Conservation (phyloP, 2,113 vertebrate species). For the Chaetorhynchus papuensis region DNA sequence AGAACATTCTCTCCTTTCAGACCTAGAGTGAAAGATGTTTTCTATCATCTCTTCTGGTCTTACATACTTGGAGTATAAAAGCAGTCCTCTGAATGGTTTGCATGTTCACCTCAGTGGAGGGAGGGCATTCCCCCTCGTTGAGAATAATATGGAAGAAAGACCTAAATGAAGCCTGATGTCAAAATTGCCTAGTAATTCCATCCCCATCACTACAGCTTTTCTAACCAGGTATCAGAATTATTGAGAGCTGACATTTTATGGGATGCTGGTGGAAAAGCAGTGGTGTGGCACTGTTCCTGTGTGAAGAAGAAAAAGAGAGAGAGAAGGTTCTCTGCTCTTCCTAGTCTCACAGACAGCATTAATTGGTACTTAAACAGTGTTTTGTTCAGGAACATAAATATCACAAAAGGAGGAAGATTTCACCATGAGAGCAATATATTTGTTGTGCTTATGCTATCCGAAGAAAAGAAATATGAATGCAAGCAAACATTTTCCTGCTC, state of each 20-base stretch:
- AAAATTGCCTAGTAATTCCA: neutral
- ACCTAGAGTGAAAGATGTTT: neutral
- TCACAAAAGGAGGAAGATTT: neutral
- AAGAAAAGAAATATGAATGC: neutral
- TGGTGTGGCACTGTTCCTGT: neutral
- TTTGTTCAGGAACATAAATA: conserved; percentile 9
- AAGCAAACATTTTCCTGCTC: neutral
- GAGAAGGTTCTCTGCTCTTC: neutral
- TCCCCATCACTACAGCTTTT: neutral
- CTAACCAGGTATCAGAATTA: neutral
- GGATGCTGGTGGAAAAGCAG: neutral
- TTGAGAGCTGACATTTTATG: neutral
- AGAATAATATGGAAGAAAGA: neutral
- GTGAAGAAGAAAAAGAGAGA: neutral
- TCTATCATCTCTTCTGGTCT: neutral
- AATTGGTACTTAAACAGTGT: neutral
- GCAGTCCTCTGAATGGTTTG: neutral
- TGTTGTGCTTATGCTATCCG: neutral
- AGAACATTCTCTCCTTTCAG: neutral
- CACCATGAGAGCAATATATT: neutral
- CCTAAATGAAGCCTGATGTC: neutral
- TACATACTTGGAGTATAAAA: neutral
- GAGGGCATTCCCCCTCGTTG: neutral
- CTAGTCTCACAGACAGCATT: neutral
- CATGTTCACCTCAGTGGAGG: neutral